phyloP scores from a whole-genome alignment of 2,113 vertebrate genomes.

The Oostethus manadensis region DNA sequence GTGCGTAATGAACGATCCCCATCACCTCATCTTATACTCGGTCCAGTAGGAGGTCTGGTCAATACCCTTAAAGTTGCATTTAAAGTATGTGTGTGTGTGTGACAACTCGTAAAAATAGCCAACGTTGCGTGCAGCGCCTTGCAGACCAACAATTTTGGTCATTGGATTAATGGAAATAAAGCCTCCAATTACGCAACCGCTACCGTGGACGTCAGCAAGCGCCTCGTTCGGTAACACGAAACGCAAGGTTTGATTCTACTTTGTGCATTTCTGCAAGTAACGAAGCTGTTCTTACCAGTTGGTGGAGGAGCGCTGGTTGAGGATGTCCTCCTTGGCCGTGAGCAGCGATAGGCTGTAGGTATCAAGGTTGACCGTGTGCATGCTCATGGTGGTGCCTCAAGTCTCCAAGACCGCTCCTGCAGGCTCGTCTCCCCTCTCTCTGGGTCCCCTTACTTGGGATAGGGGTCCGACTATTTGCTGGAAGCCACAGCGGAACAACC shows the following conservation, averaged over 20 bases:
- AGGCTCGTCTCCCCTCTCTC: constrained; percentile 40
- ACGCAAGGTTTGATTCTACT: not conserved
- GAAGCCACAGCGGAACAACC: constrained; percentile 28
- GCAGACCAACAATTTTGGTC: constrained; percentile 11
- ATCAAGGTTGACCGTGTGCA: constrained; percentile 73
- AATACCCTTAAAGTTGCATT: not conserved
- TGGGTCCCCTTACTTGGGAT: constrained; percentile 31
- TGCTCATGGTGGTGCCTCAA: constrained; percentile 60
- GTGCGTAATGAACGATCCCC: constrained; percentile 28
- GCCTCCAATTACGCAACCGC: constrained; percentile 37
- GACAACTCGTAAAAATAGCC: constrained; percentile 7
- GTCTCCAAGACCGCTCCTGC: constrained; percentile 55
- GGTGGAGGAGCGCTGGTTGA: constrained; percentile 73
- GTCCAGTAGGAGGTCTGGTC: not conserved
- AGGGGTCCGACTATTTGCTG: constrained; percentile 33
- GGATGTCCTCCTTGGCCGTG: constrained; percentile 80
- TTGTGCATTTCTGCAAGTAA: not conserved
- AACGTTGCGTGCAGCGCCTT: constrained; percentile 15
- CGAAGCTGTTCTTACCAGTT: constrained; percentile 69
- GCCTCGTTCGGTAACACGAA: not conserved
- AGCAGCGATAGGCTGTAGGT: constrained; percentile 79
- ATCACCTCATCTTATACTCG: constrained; percentile 1
- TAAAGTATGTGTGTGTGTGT: not conserved
- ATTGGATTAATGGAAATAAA: constrained; percentile 42
- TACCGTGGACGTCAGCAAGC: constrained; percentile 8